Evolutionary conservation across 2,113 vertebrate genomes (phyloP), one percentile per base, ranked within the genome.

Genomic region (Meles meles): DNA sequence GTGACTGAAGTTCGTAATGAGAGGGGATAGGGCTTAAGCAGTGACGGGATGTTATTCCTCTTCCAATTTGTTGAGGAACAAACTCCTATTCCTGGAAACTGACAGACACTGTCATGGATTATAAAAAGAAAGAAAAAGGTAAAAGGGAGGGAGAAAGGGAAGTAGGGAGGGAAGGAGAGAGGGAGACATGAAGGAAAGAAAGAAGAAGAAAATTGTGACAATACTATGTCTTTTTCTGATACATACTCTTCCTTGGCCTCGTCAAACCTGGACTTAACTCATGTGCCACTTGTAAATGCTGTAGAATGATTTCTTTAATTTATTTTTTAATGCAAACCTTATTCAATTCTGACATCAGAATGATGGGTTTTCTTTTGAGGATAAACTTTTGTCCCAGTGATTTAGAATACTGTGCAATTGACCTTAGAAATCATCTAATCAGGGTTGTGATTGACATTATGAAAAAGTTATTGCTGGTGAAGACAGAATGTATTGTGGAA

Each of bases 351-450:
- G 44, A 52, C 27, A 92, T 81, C 65, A 80, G 15, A 52, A 52
- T 17, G 49, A 52, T 7, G 0, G 1, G 15, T 67, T 84, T 88
- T 25, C 23, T 89, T 89, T 90, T 34, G 67, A 84, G 31, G 29
- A 74, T 84, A 79, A 21, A 87, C 55, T 85, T 97, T 74, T 15
- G 13, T 55, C 21, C n/a, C 47, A 77, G 6, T 86, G 39, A 72
- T 42, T 71, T 77, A 81, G 37, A 72, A 65, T 67, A 63, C n/a
- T 37, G 59, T 65, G 37, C 17, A 69, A 29, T 42, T 74, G 5
- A 76, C 20, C 71, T 97, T 63, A 71, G 9, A 79, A 13, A n/a
- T 52, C 34, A n/a, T 93, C 14, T 86, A 59, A 59, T 77, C 31
- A 7, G 15, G 71, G 34, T 2, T 82, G 20, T 61, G 7, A 55